phyloP scores from a whole-genome alignment of 1,140 invertebrate genomes.

The Thaumatotibia leucotreta region DNA sequence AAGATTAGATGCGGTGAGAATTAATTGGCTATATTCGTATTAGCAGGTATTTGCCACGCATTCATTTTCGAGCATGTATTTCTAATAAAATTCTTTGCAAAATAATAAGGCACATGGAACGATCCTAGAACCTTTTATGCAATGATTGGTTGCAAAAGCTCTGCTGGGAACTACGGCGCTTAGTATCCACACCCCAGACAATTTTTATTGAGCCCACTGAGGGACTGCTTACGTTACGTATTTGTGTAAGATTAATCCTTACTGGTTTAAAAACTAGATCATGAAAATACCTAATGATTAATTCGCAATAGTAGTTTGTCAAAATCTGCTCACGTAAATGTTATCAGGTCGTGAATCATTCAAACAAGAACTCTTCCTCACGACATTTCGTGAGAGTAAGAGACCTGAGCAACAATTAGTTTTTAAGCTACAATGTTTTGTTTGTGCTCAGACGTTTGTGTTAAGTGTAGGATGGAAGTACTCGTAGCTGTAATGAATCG shows the following conservation, averaged over 20 bases:
- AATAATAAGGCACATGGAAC: too few relatives aligned
- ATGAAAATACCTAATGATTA: not conserved
- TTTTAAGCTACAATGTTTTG: not conserved
- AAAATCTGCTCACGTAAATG: constrained; percentile 30
- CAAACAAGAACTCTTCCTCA: constrained; percentile 34
- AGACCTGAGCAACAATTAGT: constrained; percentile 25
- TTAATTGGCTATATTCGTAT: not conserved
- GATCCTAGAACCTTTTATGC: too few relatives aligned
- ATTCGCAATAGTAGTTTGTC: not conserved
- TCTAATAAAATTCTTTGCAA: too few relatives aligned
- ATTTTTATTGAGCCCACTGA: too few relatives aligned
- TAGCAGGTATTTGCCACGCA: not conserved
- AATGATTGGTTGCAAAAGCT: too few relatives aligned
- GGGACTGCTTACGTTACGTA: not conserved
- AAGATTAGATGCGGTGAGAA: not conserved
- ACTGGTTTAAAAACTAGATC: too few relatives aligned
- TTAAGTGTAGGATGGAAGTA: not conserved
- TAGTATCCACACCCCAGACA: too few relatives aligned
- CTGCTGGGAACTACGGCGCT: too few relatives aligned
- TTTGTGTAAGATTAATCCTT: not conserved
- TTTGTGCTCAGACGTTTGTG: not conserved
- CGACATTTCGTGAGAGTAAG: constrained; percentile 58
- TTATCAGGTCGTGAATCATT: constrained; percentile 65
- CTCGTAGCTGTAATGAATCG: constrained; percentile 7
- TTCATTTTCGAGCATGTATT: not conserved